Percentiles rank a stretch among this genome's conserved stretches.
Conservation (phyloP, 2,888 invertebrate species). For the Volucella zonaria region DNA sequence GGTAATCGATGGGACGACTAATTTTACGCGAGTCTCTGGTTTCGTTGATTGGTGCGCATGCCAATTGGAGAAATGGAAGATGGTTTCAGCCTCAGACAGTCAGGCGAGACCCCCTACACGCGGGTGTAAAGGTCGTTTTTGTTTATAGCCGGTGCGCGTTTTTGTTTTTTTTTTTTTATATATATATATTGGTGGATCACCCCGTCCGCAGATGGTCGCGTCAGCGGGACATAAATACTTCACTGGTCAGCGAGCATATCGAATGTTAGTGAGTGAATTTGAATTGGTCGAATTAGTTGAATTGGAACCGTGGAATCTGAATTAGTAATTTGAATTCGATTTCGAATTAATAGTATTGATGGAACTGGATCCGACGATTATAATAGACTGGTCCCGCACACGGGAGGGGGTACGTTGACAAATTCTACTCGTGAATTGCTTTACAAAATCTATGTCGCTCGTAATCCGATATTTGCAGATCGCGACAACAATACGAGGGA, state of each 20-base stretch:
- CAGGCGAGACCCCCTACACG: not conserved
- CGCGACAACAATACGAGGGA: slow-evolving; percentile 43
- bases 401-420: slow-evolving; percentile 26
- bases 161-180: not conserved
- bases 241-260: slow-evolving; percentile 37
- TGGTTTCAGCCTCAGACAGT: too few relatives aligned
- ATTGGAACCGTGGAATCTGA: not conserved
- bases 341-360: slow-evolving; percentile 39
- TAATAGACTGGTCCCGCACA: slow-evolving; percentile 4
- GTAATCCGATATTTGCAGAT: slow-evolving; percentile 61
- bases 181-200: too few relatives aligned
- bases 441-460: slow-evolving; percentile 24
- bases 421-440: slow-evolving; percentile 34
- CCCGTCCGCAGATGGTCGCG: not conserved
- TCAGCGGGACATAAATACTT: slow-evolving; percentile 41
- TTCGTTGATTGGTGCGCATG: slow-evolving; percentile 6
- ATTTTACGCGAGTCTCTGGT: slow-evolving; percentile 14
- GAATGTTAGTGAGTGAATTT: slow-evolving; percentile 54
- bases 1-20: slow-evolving; percentile 6
- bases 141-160: slow-evolving; percentile 2
- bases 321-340: slow-evolving; percentile 45
- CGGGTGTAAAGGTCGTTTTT: slow-evolving; percentile 34
- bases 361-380: not conserved
- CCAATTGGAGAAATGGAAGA: slow-evolving; percentile 1
- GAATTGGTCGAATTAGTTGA: slow-evolving; percentile 51